Base-by-base conservation (phyloP, 2,888 invertebrate species). In the Amaurobius ferox region DNA sequence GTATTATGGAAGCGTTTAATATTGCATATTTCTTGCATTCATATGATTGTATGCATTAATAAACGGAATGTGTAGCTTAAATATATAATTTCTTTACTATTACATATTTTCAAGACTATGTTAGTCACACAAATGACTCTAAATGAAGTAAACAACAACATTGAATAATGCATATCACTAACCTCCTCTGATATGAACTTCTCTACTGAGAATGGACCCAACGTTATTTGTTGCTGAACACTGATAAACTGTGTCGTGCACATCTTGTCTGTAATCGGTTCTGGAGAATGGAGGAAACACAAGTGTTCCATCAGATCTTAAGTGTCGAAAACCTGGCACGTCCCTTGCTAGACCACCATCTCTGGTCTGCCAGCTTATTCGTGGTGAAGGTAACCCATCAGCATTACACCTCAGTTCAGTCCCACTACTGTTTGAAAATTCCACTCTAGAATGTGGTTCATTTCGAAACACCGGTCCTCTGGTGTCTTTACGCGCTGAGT, bases 231-330 rank as follows among this genome's bases (percentile, higher is more conserved):
- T 68, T 0, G 91, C 91, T n/a, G 89, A 88, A 80, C 91, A 91
- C 61, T 90, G 89, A 88, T 91, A 91, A 5, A 89, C 89, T 61
- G 90, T 89, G 5, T 90, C 90, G 86, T 91, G 91, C 9, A 91
- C 89, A 30, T 89, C 88, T 1, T 90, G 89, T 35, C 88, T 72
- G 71, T 90, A 90, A 28, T 88, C 87, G 0, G 86, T 73, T 19
- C 88, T 89, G 0, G 90, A 89, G 87, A 91, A 91, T 5, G 91
- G 90, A n/a, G 89, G 90, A 86, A 91, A 91, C 28, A 90, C 89
- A n/a, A 91, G 89, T 0, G 91, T 90, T 79, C 91, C 90, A 88
- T 91, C 91, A 11, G 90, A 89, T 32, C 91, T 87, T 44, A 91
- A 88, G 64, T 90, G 88, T n/a, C 91, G 81, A 11, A 91, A 83